A percentile compares a stretch with the other conserved stretches of the same genome.
These are phyloP conservation scores for Aplidium turbinatum DNA, from an alignment of 23 tunicate genomes.

Conservation along the genomic window DNA sequence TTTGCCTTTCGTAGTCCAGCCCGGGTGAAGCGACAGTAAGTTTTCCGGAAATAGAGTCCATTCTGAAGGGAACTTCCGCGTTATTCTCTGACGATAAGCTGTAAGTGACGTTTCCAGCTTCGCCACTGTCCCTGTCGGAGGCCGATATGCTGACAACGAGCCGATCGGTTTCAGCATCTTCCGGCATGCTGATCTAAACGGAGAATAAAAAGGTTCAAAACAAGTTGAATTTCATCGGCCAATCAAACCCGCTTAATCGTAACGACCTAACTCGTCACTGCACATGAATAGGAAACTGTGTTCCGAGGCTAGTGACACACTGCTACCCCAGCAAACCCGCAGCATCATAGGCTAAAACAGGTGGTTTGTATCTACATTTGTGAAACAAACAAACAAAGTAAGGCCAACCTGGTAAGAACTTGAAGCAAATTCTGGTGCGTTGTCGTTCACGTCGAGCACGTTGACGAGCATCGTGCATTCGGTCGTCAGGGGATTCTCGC, in stretches of 20 bases:
- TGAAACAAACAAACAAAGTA: no score
- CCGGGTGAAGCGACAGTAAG: constrained; percentile 42
- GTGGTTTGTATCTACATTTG: no score
- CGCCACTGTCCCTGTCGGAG: constrained; percentile 42
- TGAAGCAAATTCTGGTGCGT: constrained; percentile 46
- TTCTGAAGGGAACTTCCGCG: constrained; percentile 18
- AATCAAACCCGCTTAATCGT: no score
- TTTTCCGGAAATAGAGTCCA: constrained; percentile 35
- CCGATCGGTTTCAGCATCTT: constrained; percentile 46
- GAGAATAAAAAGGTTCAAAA: no score
- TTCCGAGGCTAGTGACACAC: no score
- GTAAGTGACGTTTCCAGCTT: constrained; percentile 45
- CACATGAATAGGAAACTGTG: no score
- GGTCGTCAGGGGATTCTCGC: constrained; percentile 48
- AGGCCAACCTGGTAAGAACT: background rate
- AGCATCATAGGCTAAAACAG: no score
- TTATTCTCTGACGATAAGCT: background rate
- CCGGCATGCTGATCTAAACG: constrained; percentile 40
- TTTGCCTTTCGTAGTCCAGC: constrained; percentile 39
- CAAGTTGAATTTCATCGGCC: no score
- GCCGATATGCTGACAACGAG: constrained; percentile 14
- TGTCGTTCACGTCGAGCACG: constrained; percentile 71
- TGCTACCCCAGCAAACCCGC: no score
- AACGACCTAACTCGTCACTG: no score
- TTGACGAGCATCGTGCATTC: constrained; percentile 42